Percentiles rank a stretch among this genome's conserved stretches.
These are phyloP conservation scores for Cebidichthys violaceus DNA, from an alignment of 2,113 vertebrate species.

Conservation along the genomic window DNA sequence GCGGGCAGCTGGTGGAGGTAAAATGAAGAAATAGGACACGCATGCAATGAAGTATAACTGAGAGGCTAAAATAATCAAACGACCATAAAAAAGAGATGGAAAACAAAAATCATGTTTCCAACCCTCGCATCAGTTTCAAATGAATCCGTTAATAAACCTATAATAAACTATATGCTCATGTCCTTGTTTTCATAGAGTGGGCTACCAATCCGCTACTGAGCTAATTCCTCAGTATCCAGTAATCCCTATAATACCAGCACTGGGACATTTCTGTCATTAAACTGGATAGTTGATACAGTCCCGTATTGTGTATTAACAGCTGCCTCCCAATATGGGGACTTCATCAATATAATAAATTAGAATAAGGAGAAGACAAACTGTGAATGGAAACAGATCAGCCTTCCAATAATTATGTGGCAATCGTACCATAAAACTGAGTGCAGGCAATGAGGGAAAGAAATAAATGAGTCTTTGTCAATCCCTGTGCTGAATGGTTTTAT, in stretches of 20 bases:
- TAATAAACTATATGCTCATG: slow-evolving; percentile 18
- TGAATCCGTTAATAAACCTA: no score
- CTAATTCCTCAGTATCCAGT: slow-evolving; percentile 35
- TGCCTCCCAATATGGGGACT: slow-evolving; percentile 64
- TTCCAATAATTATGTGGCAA: slow-evolving; percentile 62
- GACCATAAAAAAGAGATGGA: slow-evolving; percentile 5
- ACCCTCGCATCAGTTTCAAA: slow-evolving; percentile 10
- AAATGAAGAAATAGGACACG: slow-evolving; percentile 29
- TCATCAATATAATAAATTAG: slow-evolving; percentile 55
- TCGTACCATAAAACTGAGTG: slow-evolving; percentile 60
- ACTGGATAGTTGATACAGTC: slow-evolving; percentile 33
- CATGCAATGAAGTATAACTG: not conserved
- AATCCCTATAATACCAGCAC: slow-evolving; percentile 47
- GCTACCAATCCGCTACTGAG: slow-evolving; percentile 23
- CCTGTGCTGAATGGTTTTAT: slow-evolving; percentile 40
- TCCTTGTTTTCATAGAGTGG: slow-evolving; percentile 32
- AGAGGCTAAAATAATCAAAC: slow-evolving; percentile 17
- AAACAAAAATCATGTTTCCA: not conserved
- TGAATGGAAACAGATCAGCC: slow-evolving; percentile 64
- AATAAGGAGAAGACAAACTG: slow-evolving; percentile 53
- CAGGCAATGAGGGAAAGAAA: slow-evolving; percentile 39
- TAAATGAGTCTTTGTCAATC: slow-evolving; percentile 54
- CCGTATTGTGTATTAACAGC: slow-evolving; percentile 58
- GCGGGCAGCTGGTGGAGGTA: slow-evolving; percentile 88
- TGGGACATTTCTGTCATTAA: slow-evolving; percentile 42